These are phyloP conservation scores for Cololabis saira DNA, from an alignment of 2,113 vertebrate species.

Conservation along the genomic window DNA sequence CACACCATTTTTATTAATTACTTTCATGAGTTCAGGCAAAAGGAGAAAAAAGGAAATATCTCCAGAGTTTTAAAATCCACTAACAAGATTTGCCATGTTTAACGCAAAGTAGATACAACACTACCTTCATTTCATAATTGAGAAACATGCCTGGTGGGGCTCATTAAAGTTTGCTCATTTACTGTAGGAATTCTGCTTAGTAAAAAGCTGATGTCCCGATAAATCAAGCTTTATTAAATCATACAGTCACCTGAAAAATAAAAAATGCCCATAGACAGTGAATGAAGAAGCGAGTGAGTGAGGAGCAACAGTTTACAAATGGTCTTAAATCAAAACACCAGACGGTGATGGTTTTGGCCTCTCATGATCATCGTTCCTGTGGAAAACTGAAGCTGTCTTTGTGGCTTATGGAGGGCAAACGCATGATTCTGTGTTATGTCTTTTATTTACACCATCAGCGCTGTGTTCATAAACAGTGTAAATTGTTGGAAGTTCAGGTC, in stretches of 20 bases:
- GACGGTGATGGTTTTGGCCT: too few relatives aligned
- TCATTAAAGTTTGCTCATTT: slow-evolving; percentile 41
- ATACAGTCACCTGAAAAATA: background rate
- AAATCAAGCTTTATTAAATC: slow-evolving; percentile 8
- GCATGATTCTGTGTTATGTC: too few relatives aligned
- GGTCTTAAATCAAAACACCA: too few relatives aligned
- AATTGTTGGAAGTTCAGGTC: too few relatives aligned
- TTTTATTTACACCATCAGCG: too few relatives aligned
- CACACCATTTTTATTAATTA: slow-evolving; percentile 41
- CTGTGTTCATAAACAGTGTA: too few relatives aligned
- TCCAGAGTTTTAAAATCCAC: slow-evolving; percentile 25
- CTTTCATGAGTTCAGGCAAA: slow-evolving; percentile 35
- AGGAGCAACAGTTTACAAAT: too few relatives aligned
- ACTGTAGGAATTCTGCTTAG: slow-evolving; percentile 24
- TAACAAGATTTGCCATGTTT: slow-evolving; percentile 45
- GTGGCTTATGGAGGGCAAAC: too few relatives aligned
- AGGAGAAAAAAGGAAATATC: slow-evolving; percentile 40
- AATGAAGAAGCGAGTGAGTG: too few relatives aligned
- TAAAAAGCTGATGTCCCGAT: slow-evolving; percentile 18
- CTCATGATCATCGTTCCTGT: too few relatives aligned
- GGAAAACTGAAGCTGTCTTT: too few relatives aligned
- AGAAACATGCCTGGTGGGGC: slow-evolving; percentile 45
- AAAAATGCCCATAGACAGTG: background rate
- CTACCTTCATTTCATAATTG: slow-evolving; percentile 36
- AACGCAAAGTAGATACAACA: slow-evolving; percentile 46